Percentiles rank a stretch among this genome's conserved stretches.
These are phyloP conservation scores for Myathropa florea DNA, from an alignment of 2,888 invertebrate genomes.

Conservation along the genomic window DNA sequence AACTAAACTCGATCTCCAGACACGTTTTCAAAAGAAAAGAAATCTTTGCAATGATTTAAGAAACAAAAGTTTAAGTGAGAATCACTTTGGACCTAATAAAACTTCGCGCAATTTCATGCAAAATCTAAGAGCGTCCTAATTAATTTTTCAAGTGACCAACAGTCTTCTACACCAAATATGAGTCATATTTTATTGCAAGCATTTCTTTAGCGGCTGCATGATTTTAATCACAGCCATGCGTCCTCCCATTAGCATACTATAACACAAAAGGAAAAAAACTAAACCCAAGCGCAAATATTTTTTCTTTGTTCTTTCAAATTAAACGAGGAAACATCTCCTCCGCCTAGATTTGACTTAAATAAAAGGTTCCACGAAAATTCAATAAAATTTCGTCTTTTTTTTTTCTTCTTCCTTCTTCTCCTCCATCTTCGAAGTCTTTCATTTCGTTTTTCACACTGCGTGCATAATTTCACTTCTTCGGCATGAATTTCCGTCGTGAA, in stretches of 20 bases:
- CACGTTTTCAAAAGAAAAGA: too few relatives aligned
- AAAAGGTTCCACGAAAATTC: neutral
- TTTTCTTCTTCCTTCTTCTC: neutral
- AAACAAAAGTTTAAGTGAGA: too few relatives aligned
- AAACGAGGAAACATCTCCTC: constrained; percentile 4
- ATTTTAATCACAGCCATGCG: constrained; percentile 18
- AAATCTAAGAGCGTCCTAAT: neutral
- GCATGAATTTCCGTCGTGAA: constrained; percentile 34
- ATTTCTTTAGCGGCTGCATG: neutral
- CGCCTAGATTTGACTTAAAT: constrained; percentile 1
- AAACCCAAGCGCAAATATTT: neutral
- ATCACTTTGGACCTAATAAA: too few relatives aligned
- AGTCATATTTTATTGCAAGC: neutral
- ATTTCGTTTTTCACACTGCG: constrained; percentile 32
- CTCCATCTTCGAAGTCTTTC: neutral
- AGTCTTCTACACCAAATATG: neutral
- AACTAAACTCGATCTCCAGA: neutral
- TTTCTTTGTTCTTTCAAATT: constrained; percentile 30
- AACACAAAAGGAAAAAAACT: neutral
- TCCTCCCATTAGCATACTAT: constrained; percentile 10
- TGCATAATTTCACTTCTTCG: constrained; percentile 56
- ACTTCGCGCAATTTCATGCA: too few relatives aligned
- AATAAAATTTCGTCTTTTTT: constrained; percentile 11
- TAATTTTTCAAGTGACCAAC: neutral
- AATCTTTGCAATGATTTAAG: too few relatives aligned